A percentile compares a stretch with the other conserved stretches of the same genome.
Conservation (phyloP, 2,888 invertebrate genomes). For the Tipula unca region DNA sequence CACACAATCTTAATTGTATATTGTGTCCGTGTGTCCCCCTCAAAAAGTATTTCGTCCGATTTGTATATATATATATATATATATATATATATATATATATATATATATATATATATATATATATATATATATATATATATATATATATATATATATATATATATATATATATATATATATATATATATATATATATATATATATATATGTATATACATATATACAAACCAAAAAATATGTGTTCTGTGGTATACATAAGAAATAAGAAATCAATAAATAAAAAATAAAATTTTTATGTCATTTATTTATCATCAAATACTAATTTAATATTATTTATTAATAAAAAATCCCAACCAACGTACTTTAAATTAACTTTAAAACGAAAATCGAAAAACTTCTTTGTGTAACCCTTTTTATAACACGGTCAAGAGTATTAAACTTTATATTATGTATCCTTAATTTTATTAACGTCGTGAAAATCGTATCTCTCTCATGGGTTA, state of each 20-base stretch:
- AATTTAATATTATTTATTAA: conserved; percentile 16
- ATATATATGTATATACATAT: too few species aligned
- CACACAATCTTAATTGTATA: not conserved
- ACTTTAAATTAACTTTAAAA: not conserved
- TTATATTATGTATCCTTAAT: not conserved
- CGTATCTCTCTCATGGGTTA: not conserved
- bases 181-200: too few species aligned
- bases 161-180: too few species aligned
- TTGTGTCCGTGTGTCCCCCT: not conserved
- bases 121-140: too few species aligned
- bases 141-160: too few species aligned
- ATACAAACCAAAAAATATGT: not conserved
- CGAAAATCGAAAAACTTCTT: not conserved
- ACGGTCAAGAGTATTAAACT: not conserved
- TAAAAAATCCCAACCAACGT: not conserved
- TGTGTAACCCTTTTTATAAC: not conserved
- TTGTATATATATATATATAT: too few species aligned
- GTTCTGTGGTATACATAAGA: not conserved
- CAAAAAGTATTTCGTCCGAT: not conserved
- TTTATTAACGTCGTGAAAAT: not conserved
- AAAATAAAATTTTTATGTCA: conserved; percentile 15
- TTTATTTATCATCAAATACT: conserved; percentile 18
- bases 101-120: too few species aligned
- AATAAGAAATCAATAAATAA: not conserved
- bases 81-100: too few species aligned